Evolutionary conservation across 1,140 invertebrate species (phyloP), one percentile per base, ranked within the genome.

Genomic region (Helicoverpa zea): DNA sequence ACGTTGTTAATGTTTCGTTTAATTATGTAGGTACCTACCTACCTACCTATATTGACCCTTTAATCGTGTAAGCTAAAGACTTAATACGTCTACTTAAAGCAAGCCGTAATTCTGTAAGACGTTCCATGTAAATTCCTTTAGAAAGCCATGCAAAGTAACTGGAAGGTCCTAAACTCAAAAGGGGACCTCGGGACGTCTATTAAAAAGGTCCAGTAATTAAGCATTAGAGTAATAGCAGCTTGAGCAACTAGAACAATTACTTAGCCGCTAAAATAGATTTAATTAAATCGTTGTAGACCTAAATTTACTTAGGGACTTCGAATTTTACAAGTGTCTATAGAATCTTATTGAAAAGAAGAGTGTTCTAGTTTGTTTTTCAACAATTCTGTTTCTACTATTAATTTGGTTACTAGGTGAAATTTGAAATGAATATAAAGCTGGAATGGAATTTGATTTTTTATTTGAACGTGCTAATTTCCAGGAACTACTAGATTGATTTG

Each of bases 201-300:
- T 76, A 52, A 76, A 76, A 76, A 76, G 74, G 74, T 63, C 58
- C 18, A 18, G 74, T 64, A 76, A 76, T 76, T 18, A 76, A 76
- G 58, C 59, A 76, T 76, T 64, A 76, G 43, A 14, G 47, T 76
- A 76, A 76, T 76, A 18, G 59, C 18, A 64, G 74, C 59, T 76
- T 76, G 64, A 76, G 74, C 59, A 76, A 76, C 74, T 63, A 63
- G 74, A 76, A 76, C 74, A 76, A 76, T 76, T 76, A 76, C 59
- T 76, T 76, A 76, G 74, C 74, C 59, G 64, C 74, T 76, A 76
- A 76, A 76, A 63, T 76, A 76, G 58, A 76, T 76, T 76, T 43
- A 75, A 56, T 75, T 47, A 66, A 49, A 63, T 1, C 35, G n/a
- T 30, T 13, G 58, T n/a, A 52, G 72, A 66, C 63, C 72, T 59